A percentile compares a stretch with the other conserved stretches of the same genome.
These are phyloP conservation scores for Tyrophagus putrescentiae DNA, from an alignment of 1,140 invertebrate species.

Conservation along the genomic window DNA sequence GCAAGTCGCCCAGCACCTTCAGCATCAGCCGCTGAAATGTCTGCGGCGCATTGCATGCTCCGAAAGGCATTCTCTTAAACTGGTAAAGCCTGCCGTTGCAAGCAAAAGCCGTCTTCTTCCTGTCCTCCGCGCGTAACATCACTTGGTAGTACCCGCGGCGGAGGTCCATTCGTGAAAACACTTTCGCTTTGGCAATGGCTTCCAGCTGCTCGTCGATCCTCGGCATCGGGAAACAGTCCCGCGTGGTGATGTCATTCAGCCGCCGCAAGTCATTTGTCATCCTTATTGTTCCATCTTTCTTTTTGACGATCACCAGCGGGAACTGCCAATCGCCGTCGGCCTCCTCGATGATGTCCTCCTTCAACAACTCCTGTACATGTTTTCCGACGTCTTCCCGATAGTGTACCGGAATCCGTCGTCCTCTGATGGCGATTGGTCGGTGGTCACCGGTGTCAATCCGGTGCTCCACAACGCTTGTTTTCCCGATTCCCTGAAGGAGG, in stretches of 20 bases:
- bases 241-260: constrained; percentile 21
- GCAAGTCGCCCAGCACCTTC: constrained; percentile 15
- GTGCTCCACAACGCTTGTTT: constrained; percentile 27
- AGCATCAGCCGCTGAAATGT: constrained; percentile 10
- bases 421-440: constrained; percentile 25
- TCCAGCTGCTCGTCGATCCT: constrained; percentile 36
- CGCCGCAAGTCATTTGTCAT: constrained; percentile 19
- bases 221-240: constrained; percentile 31
- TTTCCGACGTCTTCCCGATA: constrained; percentile 22
- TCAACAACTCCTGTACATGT: constrained; percentile 25
- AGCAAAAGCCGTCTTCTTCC: constrained; percentile 27
- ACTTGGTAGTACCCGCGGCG: constrained; percentile 30
- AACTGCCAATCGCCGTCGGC: constrained; percentile 23
- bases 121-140: constrained; percentile 21
- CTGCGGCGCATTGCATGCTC: constrained; percentile 18
- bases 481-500: too few relatives aligned
- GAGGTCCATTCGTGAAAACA: constrained; percentile 37
- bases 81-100: constrained; percentile 25
- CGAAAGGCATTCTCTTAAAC: constrained; percentile 23
- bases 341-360: constrained; percentile 24
- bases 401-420: constrained; percentile 15
- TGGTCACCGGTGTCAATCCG: constrained; percentile 27
- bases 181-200: constrained; percentile 30
- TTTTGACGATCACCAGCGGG: constrained; percentile 26
- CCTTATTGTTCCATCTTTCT: constrained; percentile 17